Evolutionary conservation across 1,140 invertebrate species (phyloP), one percentile per base, ranked within the genome.

Genomic region (Cyclargus thomasi): DNA sequence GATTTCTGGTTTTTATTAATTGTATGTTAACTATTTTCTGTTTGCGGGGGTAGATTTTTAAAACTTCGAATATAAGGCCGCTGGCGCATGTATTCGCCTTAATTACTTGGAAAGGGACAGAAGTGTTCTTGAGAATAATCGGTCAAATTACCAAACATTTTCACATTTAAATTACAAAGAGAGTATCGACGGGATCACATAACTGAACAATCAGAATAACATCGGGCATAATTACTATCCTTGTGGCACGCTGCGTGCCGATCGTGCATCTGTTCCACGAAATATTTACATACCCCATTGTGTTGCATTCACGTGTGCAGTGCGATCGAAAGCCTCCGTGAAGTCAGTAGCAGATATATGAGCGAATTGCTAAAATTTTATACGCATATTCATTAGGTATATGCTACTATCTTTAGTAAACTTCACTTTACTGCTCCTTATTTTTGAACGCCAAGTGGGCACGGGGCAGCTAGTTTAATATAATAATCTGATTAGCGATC

Each of bases 211-310:
- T 47, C 39, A 16, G 39, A 47, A 47, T 47, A 47, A 47, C 39
- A 47, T 11, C 39, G 39, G 39, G 39, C 39, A 47, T 47, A 47
- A 47, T 47, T 47, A 16, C 39, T 47, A 47, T 16, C 39, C 39
- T 16, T 47, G 39, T 16, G 39, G 14, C 29, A 47, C 39, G 14
- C 39, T 11, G 76, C 70, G 74, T 74, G 18, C 55, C 55, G 17
- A 21, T 21, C 55, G 18, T 20, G 55, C 17, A 59, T 59, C 55
- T 59, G 55, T 59, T 59, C 55, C 20, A 7, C 10, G 55, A 59
- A 59, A 21, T 21, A 59, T 59, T 59, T 20, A 21, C 55, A 59
- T 59, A 59, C 55, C 55, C 53, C 55, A 59, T 59, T 59, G 55
- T 59, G 55, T 21, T 10, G 10, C 55, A 47, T 47, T 47, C 39